Percentiles rank a stretch among this genome's conserved stretches.
Conservation (phyloP, 2,113 vertebrate genomes). For the Cynocephalus volans region DNA sequence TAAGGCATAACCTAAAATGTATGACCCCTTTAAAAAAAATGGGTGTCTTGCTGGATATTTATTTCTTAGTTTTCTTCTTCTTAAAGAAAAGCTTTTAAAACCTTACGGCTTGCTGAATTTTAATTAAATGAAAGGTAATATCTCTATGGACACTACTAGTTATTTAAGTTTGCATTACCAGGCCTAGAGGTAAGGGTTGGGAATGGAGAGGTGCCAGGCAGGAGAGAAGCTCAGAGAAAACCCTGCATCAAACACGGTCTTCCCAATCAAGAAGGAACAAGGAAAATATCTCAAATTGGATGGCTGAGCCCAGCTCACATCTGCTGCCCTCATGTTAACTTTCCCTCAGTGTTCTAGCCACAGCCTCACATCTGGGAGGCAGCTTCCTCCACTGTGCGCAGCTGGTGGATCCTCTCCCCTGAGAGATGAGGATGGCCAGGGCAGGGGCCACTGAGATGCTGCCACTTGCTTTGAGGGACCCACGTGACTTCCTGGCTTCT, state of each 20-base stretch:
- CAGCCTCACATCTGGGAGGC: neutral
- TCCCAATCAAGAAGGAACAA: neutral
- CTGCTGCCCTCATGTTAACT: neutral
- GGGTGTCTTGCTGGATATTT: neutral
- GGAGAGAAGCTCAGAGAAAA: neutral
- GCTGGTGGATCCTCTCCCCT: neutral
- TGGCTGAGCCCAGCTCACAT: neutral
- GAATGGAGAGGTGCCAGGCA: neutral
- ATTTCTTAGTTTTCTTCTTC: neutral
- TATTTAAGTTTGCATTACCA: neutral
- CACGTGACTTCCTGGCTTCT: no score
- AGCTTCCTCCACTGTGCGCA: neutral
- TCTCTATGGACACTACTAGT: neutral
- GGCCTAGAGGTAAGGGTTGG: neutral
- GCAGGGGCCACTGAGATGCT: neutral
- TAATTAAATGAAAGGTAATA: constrained; percentile 7
- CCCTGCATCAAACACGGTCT: neutral
- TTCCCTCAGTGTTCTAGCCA: neutral
- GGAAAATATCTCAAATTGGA: neutral
- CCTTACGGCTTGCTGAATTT: neutral
- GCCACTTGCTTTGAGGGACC: neutral
- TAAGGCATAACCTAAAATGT: constrained; percentile 25
- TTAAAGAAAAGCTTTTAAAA: constrained; percentile 1
- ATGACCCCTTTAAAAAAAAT: neutral
- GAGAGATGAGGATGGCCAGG: neutral